Evolutionary conservation across 2,113 vertebrate species (phyloP), one percentile per base, ranked within the genome.

Genomic region (Phoenicopterus ruber): DNA sequence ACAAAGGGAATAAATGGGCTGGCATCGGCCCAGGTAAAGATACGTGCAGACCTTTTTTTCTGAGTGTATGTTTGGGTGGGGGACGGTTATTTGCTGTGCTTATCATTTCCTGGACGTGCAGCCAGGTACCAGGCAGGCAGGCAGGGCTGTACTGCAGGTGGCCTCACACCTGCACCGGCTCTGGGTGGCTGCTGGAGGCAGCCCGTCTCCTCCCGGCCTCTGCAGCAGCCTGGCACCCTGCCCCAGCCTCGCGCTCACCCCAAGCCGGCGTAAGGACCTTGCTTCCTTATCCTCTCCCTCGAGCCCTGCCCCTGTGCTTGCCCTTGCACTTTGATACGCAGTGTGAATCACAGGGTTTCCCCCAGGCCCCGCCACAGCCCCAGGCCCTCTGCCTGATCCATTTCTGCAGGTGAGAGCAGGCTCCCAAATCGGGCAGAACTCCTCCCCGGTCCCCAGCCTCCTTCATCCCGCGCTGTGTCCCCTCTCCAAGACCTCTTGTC

Each of bases 251-350:
- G 0, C 36, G 22, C 52, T 20, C 38, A 38, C 17, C 4, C 9
- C 11, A 31, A 16, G 14, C 0, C 80, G 26, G 50, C 4, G 0
- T 4, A 65, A 76, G 31, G 24, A n/a, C 17, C 11, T 78, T 0
- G 4, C 28, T 91, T 81, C 58, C 76, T 69, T 38, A 72, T 50
- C 31, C 26, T 42, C 24, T 57, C 16, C 40, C 40, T 83, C 0
- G 0, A 84, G 49, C 55, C 21, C 40, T 83, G 58, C 28, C 72
- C 36, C 32, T 49, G 0, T 17, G 17, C 24, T 70, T 88, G 66
- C n/a, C 25, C 42, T 90, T 77, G 72, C 25, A 38, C 63, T 52
- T 66, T n/a, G 24, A 17, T 2, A 40, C 0, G 1, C 6, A 13
- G 34, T 18, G 22, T 73, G 77, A 86, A 73, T 65, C 72, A 63